Evolutionary conservation across 2,113 vertebrate genomes (phyloP).

Genomic region (Anser brachyrhynchus): DNA sequence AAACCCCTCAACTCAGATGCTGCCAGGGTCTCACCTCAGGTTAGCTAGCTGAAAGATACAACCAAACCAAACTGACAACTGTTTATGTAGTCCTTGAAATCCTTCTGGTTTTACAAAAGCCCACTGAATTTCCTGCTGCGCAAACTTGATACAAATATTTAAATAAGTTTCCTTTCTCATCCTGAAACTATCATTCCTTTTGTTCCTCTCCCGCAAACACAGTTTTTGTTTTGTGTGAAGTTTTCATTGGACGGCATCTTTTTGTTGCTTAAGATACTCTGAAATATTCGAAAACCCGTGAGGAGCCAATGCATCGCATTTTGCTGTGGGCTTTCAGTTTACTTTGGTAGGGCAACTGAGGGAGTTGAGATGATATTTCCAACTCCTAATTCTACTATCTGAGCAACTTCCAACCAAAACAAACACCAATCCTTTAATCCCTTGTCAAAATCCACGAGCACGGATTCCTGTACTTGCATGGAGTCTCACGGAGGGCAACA

Average conservation of each 20-base stretch:
- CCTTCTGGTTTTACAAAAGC: background rate
- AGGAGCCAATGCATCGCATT: background rate
- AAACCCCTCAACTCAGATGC: no score
- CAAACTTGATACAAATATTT: background rate
- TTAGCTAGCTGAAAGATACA: background rate
- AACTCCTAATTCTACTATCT: background rate
- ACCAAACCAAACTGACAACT: background rate
- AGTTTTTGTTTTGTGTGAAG: background rate
- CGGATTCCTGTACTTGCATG: background rate
- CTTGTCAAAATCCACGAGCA: background rate
- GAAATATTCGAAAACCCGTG: background rate
- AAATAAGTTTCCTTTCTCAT: background rate
- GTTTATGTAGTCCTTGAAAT: background rate
- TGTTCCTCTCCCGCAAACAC: background rate
- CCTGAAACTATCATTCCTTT: background rate
- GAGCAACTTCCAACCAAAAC: constrained; percentile 27
- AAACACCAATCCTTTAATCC: background rate
- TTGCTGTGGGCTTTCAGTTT: background rate
- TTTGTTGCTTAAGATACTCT: background rate
- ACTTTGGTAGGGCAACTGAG: background rate
- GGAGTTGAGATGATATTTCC: background rate
- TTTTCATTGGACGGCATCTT: background rate
- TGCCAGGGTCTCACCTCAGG: no score
- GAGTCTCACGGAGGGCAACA: background rate
- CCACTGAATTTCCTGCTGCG: background rate